Base-by-base conservation (phyloP, 92 coral and sea anemone species). In the Anthopleura xanthogrammica region DNA sequence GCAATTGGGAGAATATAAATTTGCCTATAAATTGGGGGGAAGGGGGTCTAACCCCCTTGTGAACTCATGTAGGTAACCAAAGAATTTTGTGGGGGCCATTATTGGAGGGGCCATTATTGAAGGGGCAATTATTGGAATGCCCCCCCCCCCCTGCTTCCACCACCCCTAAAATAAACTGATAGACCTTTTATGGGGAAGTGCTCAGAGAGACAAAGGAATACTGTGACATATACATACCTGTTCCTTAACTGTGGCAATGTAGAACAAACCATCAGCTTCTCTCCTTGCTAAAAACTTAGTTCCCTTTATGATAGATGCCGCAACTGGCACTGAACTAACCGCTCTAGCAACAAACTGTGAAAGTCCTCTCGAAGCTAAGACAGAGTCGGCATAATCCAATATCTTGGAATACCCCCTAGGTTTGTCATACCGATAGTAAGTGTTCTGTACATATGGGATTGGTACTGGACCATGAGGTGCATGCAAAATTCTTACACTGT, bases 311-410 rank as follows among this genome's bases (percentile, higher is more conserved):
- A 97, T 79, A 42, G 97, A 88, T 66, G 97, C 95, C 58, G 99
- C 99, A 7, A 97, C 92, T 22, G 99, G 99, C 1, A 93, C 95
- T 58, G 86, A 83, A 19, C 83, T 76, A 13, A 78, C 77, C 20
- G 89, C 86, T 42, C 70, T 84, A 52, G 83, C 85, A 70, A 85
- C 87, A 58, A 92, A 90, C 71, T 87, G 82, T 5, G 98, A 92
- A 80, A 97, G 88, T 43, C 99, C 99, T 77, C 97, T 89, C 4
- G 99, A 95, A 66, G 97, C 93, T 80, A 94, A 77, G 12, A 97
- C 96, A 23, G 99, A 91, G 60, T 97, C 99, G 13, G 98, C 98
- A 86, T 97, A 97, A 79, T 94, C 92, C 68, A 97, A 48, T 0
- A 81, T 75, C 71, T 81, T 72, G 41, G 99, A 97, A 40, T 87